Evolutionary conservation across 2,113 vertebrate genomes (phyloP), one percentile per base, ranked within the genome.

Genomic region (Carassius carassius): DNA sequence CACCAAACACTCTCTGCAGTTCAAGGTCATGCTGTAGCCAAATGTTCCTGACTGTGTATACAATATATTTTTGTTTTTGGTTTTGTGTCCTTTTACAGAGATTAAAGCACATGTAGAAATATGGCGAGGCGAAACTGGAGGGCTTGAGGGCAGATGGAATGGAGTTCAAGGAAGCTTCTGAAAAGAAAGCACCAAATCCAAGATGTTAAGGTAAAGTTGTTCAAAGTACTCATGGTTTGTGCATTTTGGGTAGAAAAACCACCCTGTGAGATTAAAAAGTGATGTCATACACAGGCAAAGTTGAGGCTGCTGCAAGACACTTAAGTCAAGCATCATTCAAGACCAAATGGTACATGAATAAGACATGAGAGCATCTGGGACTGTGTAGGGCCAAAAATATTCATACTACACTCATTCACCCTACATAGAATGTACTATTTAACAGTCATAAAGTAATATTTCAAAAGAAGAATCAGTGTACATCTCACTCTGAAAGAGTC

Each of bases 331-430:
- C 56, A 79, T 79, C 58, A 29, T 62, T 65, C 37, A 70, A 47
- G 65, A 58, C 63, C 77, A 84, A 84, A 58, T 49, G 49, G 29
- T 44, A 69, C 49, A 69, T 84, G 35, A 87, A 84, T 84, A 81
- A 81, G 76, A 73, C 49, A 84, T 77, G 21, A 58, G 47, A 80
- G 25, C 78, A 70, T 70, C 67, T 58, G 54, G 19, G 41, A 35
- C 37, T 73, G 74, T 54, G 49, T 73, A 16, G 56, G 51, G 70
- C 2, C n/a, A 32, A 70, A 86, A 23, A 54, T 19, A 54, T 54
- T 6, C 5, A 54, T 19, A 54, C 16, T 17, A 19, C 51, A 54
- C 14, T 54, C 51, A 19, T 19, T 54, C 51, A 54, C 51, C 14
- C 5, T 19, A 54, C 17, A 17, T 17, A 17, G 51, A 56, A 56